Conservation (phyloP, 1,140 invertebrate genomes). For the Planococcus citri region DNA sequence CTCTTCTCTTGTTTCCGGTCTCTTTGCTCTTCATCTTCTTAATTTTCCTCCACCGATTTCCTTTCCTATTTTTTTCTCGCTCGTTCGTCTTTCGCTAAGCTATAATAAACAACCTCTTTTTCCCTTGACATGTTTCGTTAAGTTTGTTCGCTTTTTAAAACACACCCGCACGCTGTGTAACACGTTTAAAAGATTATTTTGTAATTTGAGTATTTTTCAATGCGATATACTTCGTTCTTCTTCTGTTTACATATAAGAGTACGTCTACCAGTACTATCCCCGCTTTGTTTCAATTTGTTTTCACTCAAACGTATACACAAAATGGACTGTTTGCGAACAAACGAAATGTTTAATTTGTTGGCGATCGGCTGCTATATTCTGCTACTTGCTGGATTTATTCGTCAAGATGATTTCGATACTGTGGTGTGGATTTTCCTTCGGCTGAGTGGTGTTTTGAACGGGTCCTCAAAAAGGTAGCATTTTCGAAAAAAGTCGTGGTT, state of each 20-base stretch:
- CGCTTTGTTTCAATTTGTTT: too few relatives aligned
- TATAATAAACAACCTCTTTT: background rate
- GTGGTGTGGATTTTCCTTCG: too few relatives aligned
- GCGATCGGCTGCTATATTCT: too few relatives aligned
- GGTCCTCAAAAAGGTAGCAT: too few relatives aligned
- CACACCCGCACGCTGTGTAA: background rate
- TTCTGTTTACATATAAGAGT: background rate
- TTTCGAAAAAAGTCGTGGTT: too few relatives aligned
- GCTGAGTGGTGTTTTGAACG: too few relatives aligned
- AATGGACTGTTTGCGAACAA: too few relatives aligned
- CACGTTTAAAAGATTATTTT: background rate
- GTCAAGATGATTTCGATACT: too few relatives aligned
- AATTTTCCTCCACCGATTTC: constrained; percentile 4
- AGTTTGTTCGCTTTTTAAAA: background rate
- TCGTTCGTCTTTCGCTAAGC: background rate
- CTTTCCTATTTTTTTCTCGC: background rate
- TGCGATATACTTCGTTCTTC: background rate
- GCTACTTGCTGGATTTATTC: too few relatives aligned
- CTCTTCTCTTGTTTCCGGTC: constrained; percentile 15
- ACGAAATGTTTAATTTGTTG: too few relatives aligned
- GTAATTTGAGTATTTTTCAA: background rate
- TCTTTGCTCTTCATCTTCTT: constrained; percentile 9
- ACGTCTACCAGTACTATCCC: too few relatives aligned
- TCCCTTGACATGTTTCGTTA: constrained; percentile 1
- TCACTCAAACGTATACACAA: too few relatives aligned